Conservation (phyloP, 2,113 vertebrate genomes). For the Phycodurus eques region DNA sequence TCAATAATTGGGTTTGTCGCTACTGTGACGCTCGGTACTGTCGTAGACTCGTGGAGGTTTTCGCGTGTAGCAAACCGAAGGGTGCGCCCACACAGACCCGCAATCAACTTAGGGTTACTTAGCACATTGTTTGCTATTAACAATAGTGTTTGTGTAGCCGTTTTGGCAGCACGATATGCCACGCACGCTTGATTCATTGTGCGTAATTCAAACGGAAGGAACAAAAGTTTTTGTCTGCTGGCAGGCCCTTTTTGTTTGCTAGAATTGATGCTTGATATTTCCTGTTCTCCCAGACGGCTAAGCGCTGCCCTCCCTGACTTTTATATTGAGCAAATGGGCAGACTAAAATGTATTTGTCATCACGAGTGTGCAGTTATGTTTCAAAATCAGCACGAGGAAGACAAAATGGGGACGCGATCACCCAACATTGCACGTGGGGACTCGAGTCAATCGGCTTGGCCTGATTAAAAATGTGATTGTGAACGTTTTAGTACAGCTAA, state of each 20-base stretch:
- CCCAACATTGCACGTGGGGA: no score
- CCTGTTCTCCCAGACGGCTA: slow-evolving; percentile 21
- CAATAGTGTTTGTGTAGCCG: slow-evolving; percentile 3
- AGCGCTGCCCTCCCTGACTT: not conserved
- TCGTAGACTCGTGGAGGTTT: slow-evolving; percentile 10
- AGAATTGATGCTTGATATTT: slow-evolving; percentile 33
- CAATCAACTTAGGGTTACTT: slow-evolving; percentile 3
- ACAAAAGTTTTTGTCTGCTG: slow-evolving; percentile 35
- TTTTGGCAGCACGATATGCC: slow-evolving; percentile 8
- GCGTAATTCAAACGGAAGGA: slow-evolving; percentile 31
- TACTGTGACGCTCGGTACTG: slow-evolving; percentile 50
- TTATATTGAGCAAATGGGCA: slow-evolving; percentile 24
- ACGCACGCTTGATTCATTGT: slow-evolving; percentile 1
- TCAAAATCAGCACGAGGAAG: not conserved
- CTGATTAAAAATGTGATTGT: no score
- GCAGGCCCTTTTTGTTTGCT: slow-evolving; percentile 15
- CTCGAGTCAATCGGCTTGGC: no score
- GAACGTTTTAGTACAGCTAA: no score
- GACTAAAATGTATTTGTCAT: slow-evolving; percentile 15
- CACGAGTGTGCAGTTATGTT: slow-evolving; percentile 27
- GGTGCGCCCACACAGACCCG: not conserved
- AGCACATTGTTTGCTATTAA: not conserved
- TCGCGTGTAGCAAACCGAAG: not conserved
- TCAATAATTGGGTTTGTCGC: slow-evolving; percentile 34
- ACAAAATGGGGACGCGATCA: not conserved